phyloP scores from a whole-genome alignment of 2,888 invertebrate genomes.

The Orthonychiurus folsomi region DNA sequence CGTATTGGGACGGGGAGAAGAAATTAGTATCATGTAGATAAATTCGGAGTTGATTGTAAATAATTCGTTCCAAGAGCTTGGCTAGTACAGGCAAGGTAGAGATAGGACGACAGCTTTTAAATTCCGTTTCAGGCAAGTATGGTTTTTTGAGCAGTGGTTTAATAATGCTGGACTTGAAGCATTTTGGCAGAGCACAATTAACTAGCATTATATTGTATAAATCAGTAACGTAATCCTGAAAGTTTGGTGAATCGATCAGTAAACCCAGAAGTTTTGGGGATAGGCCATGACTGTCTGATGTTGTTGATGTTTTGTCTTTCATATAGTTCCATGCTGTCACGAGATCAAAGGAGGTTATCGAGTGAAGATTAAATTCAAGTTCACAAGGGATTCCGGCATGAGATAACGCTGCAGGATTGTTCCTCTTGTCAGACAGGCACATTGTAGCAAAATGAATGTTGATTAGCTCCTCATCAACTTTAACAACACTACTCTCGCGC shows the following conservation, averaged over 20 bases:
- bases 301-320: background rate
- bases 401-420: background rate
- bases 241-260: background rate
- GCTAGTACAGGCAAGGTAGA: background rate
- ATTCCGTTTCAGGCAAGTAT: background rate
- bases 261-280: background rate
- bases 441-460: conserved; percentile 1
- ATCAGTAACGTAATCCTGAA: background rate
- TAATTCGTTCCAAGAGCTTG: background rate
- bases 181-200: background rate
- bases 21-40: background rate
- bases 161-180: background rate
- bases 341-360: background rate
- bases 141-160: background rate
- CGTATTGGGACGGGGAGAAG: background rate
- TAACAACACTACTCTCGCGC: background rate
- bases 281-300: background rate
- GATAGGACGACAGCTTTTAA: background rate
- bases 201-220: background rate
- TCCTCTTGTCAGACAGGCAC: background rate
- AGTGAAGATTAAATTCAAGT: background rate
- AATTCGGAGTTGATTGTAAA: background rate
- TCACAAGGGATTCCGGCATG: background rate
- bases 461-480: background rate
- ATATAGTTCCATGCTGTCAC: background rate